Base-by-base conservation (phyloP, 2,113 vertebrate genomes). In the Poeciliopsis retropinna region DNA sequence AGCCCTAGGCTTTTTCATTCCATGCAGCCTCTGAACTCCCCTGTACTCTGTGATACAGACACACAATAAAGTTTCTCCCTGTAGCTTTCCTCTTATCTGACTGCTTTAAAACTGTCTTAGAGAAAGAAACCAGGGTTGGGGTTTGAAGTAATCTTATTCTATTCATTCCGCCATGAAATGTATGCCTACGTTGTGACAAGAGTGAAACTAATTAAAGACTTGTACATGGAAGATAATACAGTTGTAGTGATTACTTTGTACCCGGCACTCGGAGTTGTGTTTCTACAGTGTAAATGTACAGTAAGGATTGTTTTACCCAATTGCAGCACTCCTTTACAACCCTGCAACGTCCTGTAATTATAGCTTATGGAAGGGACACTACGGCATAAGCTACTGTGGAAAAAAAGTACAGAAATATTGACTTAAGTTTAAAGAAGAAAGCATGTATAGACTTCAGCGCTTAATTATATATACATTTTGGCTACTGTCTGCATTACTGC, bases 191-290 rank as follows among this genome's bases (percentile, higher is more conserved):
- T 85, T 77, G 73, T 83, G 91, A 91, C 85, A 91, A 90, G 86
- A 78, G 79, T 78, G 69, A 89, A 89, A 87, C 88, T 93, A 92
- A 94, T 92, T 92, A 94, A 87, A 92, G 87, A 85, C 89, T 87
- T 89, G 90, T 92, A 89, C 85, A 80, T 81, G 79, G 81, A 88
- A 91, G 90, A 94, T 93, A 92, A 93, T 91, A 78, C 77, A 85
- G 63, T 87, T 89, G 74, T 85, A 85, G 78, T 81, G 81, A 90
- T 92, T 92, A 75, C 80, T 85, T 91, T 92, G 88, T 89, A 68
- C 62, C 67, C 73, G 74, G 85, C 10, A 61, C 75, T 75, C 71
- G 73, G 12, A 85, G 73, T 71, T 79, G 67, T 76, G 84, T 76
- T 67, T 84, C 67, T 78, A 87, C 75, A 81, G 86, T 84, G 77